Evolutionary conservation across 2,888 invertebrate species (phyloP), one percentile per base, ranked within the genome.

Genomic region (Cosmia trapezina): DNA sequence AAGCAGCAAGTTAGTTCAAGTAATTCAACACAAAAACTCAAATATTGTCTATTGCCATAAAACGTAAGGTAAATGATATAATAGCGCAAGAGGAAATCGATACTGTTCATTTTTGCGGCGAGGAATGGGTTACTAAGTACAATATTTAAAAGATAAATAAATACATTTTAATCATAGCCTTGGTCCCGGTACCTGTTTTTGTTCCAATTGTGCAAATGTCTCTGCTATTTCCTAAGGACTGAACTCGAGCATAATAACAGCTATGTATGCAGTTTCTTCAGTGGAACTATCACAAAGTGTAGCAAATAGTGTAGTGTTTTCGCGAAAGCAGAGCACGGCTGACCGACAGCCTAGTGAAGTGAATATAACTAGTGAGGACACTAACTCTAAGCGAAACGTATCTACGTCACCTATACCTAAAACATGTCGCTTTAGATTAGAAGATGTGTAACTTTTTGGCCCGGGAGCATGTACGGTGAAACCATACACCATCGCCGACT

Each of bases 51-150:
- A 54, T 17, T 4, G 41, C 45, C n/a, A 70, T 69, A 28, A 2
- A 45, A 12, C 14, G 56, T 33, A 17, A 59, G 78, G 70, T 68
- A 78, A 74, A 74, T 70, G 2, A 59, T 47, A 70, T 59, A 45
- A 28, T 17, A 69, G 14, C 54, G 33, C n/a, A 76, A 47, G 37
- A 73, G 78, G 69, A 77, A 77, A 68, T 68, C 28, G 69, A 57
- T 22, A 68, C 43, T 57, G 22, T 57, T 77, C 4, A 51, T 57
- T 49, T 73, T 69, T 49, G 77, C 37, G 17, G 59, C 28, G 17
- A 47, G 14, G 28, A 78, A 53, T 37, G 14, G 17, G 28, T 77
- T 51, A 57, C 12, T 17, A 57, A 37, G 37, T 49, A 57, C 8
- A 76, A 45, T 37, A 69, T 69, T 68, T n/a, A 43, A 51, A 57